These are phyloP conservation scores for Grammomys surdaster DNA, from an alignment of 2,113 vertebrate species.

Conservation along the genomic window DNA sequence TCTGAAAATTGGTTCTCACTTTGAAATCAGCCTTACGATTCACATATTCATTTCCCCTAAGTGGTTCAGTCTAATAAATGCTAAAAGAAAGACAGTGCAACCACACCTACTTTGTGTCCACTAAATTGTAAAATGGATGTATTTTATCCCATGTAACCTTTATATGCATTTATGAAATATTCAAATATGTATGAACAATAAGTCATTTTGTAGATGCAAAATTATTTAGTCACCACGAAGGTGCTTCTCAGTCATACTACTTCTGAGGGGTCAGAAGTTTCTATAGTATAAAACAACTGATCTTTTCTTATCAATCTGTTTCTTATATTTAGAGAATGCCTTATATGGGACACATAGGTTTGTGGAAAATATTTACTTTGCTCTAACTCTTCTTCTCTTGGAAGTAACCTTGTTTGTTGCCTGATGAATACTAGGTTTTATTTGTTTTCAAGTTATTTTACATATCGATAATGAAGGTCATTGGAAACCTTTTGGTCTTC, in stretches of 20 bases:
- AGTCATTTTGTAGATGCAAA: background rate
- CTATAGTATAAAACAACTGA: background rate
- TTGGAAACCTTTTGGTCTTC: background rate
- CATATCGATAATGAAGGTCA: background rate
- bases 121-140: slow-evolving; percentile 3
- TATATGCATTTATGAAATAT: background rate
- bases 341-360: background rate
- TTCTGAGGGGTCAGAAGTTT: fast-evolving
- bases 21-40: slow-evolving; percentile 55
- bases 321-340: background rate
- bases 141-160: background rate
- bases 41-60: slow-evolving; percentile 24
- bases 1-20: slow-evolving; percentile 52
- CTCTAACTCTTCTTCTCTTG: background rate
- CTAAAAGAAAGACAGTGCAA: slow-evolving; percentile 22
- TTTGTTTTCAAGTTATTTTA: background rate
- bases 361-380: background rate
- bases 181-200: background rate
- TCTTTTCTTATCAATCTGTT: background rate
- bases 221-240: background rate
- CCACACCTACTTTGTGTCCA: slow-evolving; percentile 1
- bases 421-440: background rate
- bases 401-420: background rate
- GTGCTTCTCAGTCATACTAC: fast-evolving
- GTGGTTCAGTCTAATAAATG: slow-evolving; percentile 44